phyloP scores from a whole-genome alignment of 1,140 invertebrate genomes.

The Aplysia californica region DNA sequence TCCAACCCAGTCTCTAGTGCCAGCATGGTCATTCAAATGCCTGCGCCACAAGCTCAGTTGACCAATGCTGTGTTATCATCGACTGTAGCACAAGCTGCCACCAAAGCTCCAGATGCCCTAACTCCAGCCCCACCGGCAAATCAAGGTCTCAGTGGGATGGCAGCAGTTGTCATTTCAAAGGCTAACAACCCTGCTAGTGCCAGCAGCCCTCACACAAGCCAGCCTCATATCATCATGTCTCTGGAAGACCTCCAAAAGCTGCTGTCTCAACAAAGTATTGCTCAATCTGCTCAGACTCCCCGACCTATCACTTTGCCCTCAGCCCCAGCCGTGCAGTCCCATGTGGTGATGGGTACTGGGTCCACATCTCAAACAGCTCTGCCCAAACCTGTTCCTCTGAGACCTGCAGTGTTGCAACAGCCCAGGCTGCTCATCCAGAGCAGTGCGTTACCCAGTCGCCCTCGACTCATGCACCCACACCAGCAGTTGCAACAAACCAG shows the following conservation, averaged over 20 bases:
- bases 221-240: slow-evolving; percentile 19
- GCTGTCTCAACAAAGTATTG: slow-evolving; percentile 1
- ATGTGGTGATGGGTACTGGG: too few species aligned
- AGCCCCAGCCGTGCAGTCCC: background rate
- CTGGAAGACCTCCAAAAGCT: slow-evolving; percentile 19
- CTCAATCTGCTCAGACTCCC: background rate
- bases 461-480: background rate
- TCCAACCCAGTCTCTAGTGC: background rate
- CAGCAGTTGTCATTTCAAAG: background rate
- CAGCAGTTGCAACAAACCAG: background rate
- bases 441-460: background rate
- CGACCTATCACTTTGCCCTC: background rate
- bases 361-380: background rate
- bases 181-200: background rate
- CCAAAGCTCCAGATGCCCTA: background rate
- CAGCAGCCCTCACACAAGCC: background rate
- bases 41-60: background rate
- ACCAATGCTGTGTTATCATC: background rate
- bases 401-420: background rate
- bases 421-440: background rate
- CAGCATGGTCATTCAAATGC: too few species aligned
- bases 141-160: background rate
- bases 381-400: slow-evolving; percentile 3
- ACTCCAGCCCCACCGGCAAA: background rate
- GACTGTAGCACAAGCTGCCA: background rate